Conservation (phyloP, 1,140 invertebrate genomes). For the Pogonomyrmex barbatus region DNA sequence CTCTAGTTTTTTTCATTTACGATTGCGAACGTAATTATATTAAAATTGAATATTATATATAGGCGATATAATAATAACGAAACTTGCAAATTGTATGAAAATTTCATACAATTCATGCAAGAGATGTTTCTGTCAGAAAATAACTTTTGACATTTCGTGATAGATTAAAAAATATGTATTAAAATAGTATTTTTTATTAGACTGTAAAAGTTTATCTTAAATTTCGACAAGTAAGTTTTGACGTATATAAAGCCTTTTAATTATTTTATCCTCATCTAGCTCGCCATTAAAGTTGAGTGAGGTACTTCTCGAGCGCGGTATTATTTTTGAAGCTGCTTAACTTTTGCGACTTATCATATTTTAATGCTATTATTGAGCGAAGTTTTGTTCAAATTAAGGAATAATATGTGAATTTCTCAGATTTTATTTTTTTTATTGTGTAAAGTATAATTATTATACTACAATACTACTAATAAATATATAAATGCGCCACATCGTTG, state of each 20-base stretch:
- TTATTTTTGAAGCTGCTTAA: conserved; percentile 51
- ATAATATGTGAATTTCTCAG: neutral
- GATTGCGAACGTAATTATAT: neutral
- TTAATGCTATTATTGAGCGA: conserved; percentile 28
- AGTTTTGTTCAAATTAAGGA: conserved; percentile 30
- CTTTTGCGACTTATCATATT: conserved; percentile 59
- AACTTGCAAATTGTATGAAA: neutral
- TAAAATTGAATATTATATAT: neutral
- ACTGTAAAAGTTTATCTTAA: conserved; percentile 7
- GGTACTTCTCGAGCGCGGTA: conserved; percentile 30
- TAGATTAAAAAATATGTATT: neutral
- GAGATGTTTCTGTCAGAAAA: neutral
- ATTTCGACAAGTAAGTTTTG: conserved; percentile 46
- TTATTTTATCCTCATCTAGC: conserved; percentile 37
- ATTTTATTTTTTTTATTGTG: neutral
- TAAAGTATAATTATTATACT: neutral
- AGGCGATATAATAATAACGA: neutral
- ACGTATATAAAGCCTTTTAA: conserved; percentile 50
- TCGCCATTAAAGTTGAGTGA: conserved; percentile 37
- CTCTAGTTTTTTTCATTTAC: neutral
- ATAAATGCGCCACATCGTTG: neutral
- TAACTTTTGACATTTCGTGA: neutral
- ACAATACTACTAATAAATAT: neutral
- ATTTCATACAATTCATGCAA: neutral
- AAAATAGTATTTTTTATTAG: conserved; percentile 2